A percentile compares a stretch with the other conserved stretches of the same genome.
These are phyloP conservation scores for Pachyramphus minor DNA, from an alignment of 2,113 vertebrate species.

Conservation along the genomic window DNA sequence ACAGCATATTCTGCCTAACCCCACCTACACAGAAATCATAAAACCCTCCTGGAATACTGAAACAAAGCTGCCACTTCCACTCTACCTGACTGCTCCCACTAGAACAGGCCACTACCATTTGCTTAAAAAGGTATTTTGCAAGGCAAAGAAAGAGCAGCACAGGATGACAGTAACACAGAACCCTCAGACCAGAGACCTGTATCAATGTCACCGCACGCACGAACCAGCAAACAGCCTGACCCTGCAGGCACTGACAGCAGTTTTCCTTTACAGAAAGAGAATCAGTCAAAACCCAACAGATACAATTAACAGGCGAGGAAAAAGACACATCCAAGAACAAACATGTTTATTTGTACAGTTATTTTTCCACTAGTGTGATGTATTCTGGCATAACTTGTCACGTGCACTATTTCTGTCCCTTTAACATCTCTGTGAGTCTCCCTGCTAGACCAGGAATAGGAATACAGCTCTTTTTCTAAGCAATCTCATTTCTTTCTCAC, in stretches of 20 bases:
- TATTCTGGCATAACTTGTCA: not conserved
- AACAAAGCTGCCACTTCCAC: not conserved
- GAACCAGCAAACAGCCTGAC: not conserved
- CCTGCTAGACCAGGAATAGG: not conserved
- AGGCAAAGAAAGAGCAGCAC: not conserved
- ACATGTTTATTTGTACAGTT: not conserved
- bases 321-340: not conserved
- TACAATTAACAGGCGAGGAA: not conserved
- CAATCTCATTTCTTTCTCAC: constrained; percentile 13
- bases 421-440: not conserved
- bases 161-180: not conserved
- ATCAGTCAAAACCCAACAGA: not conserved
- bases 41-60: not conserved
- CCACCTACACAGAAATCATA: not conserved
- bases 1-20: not conserved
- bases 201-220: rapidly evolving
- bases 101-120: not conserved
- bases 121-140: not conserved
- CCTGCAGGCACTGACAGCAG: not conserved
- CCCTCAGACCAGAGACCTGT: not conserved
- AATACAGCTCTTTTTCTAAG: not conserved
- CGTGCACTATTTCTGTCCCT: not conserved
- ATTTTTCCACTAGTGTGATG: not conserved
- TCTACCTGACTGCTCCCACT: not conserved
- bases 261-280: not conserved